Conservation (phyloP, 2,888 invertebrate genomes). For the Pyrrhosoma nymphula region DNA sequence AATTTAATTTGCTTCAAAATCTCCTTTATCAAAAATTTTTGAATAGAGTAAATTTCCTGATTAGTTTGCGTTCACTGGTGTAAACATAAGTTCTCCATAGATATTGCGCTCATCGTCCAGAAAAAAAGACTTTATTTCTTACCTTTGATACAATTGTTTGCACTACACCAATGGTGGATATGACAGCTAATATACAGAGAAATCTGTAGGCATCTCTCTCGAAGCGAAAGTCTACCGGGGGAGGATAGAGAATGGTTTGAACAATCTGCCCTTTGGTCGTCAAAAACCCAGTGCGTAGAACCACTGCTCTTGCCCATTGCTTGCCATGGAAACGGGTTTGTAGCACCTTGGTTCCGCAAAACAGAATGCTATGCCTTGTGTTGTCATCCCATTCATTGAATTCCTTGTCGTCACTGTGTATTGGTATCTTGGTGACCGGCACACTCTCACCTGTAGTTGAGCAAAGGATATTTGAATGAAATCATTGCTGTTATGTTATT, state of each 20-base stretch:
- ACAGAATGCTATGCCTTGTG: constrained; percentile 88
- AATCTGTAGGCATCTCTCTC: constrained; percentile 96
- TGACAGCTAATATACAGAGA: constrained; percentile 87
- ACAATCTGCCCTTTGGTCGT: constrained; percentile 95
- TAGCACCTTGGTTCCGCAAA: constrained; percentile 94
- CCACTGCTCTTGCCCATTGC: constrained; percentile 85
- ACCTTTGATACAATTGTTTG: constrained; percentile 95
- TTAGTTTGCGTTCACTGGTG: too few species aligned
- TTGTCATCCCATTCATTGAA: constrained; percentile 88
- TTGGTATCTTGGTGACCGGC: constrained; percentile 95
- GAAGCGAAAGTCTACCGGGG: constrained; percentile 97
- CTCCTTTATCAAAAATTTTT: too few species aligned
- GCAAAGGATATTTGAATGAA: constrained; percentile 54
- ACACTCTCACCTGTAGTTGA: constrained; percentile 91
- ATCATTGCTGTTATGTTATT: too few species aligned
- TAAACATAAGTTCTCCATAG: too few species aligned
- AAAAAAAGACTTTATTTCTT: constrained; percentile 71
- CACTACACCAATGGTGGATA: constrained; percentile 90
- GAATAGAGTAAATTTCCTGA: too few species aligned
- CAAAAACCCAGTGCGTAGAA: constrained; percentile 92
- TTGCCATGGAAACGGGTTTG: constrained; percentile 94
- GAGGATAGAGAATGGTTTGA: constrained; percentile 95
- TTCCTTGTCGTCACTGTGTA: constrained; percentile 89
- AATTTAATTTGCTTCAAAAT: too few species aligned
- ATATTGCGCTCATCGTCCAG: too few species aligned